Percentiles rank a stretch among this genome's conserved stretches.
Conservation (phyloP, 2,888 invertebrate species). For the Eremobia ochroleuca region DNA sequence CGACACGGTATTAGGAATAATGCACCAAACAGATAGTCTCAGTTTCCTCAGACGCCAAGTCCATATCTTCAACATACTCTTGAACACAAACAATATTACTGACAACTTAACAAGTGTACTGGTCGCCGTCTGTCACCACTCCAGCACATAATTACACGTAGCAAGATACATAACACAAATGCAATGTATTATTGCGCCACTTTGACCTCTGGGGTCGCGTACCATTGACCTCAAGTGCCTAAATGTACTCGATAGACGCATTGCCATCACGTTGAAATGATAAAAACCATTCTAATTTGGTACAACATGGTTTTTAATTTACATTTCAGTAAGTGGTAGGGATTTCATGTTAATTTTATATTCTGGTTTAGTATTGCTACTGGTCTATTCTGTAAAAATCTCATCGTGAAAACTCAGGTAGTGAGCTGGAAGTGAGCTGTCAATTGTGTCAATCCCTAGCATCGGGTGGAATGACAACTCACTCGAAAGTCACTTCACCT, state of each 20-base stretch:
- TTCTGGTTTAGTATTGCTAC: not conserved
- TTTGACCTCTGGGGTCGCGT: constrained; percentile 36
- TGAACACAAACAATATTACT: not conserved
- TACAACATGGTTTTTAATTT: not conserved
- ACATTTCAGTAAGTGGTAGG: not conserved
- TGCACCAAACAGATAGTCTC: not conserved
- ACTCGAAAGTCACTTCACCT: no score
- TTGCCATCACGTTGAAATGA: not conserved
- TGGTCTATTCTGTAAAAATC: no score
- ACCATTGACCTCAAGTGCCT: constrained; percentile 9
- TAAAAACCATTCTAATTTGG: not conserved
- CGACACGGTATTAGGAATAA: not conserved
- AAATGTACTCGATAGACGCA: constrained; percentile 17
- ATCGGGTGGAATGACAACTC: no score
- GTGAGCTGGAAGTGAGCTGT: no score
- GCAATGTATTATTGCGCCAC: constrained; percentile 36
- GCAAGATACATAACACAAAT: constrained; percentile 4
- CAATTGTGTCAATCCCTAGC: no score
- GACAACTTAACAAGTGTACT: not conserved
- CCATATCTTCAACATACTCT: not conserved
- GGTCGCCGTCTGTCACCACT: not conserved
- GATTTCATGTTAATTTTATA: not conserved
- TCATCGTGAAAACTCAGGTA: no score
- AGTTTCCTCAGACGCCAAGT: not conserved
- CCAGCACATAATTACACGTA: constrained; percentile 10